Evolutionary conservation across 2,113 vertebrate genomes (phyloP).

Genomic region (Otus sunia): DNA sequence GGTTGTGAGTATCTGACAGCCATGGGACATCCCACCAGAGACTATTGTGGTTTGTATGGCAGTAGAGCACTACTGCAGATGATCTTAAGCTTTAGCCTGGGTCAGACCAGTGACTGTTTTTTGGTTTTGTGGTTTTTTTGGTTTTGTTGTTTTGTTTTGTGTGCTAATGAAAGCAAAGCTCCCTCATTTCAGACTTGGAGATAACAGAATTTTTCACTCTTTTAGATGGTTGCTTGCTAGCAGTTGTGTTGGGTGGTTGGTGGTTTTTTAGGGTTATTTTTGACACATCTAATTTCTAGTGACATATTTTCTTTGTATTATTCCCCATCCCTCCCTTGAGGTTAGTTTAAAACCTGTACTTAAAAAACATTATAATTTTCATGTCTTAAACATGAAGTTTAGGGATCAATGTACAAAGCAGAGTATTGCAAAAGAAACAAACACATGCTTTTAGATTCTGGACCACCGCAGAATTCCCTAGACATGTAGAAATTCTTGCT

Average conservation of each 20-base stretch:
- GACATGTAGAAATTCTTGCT: neutral
- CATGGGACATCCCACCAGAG: neutral
- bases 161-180: neutral
- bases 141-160: neutral
- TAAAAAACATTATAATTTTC: neutral
- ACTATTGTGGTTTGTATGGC: neutral
- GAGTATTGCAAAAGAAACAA: neutral
- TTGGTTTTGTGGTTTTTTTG: neutral
- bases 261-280: neutral
- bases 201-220: neutral
- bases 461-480: neutral
- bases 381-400: neutral
- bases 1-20: neutral
- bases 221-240: neutral
- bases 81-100: neutral
- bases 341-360: neutral
- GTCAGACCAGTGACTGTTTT: neutral
- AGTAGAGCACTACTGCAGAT: neutral
- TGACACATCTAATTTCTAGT: neutral
- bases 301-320: neutral
- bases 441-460: neutral
- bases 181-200: neutral
- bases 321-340: neutral
- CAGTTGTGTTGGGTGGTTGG: neutral
- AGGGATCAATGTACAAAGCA: neutral